Conservation (phyloP, 2,797 vertebrate species). For the Balearica regulorum region DNA sequence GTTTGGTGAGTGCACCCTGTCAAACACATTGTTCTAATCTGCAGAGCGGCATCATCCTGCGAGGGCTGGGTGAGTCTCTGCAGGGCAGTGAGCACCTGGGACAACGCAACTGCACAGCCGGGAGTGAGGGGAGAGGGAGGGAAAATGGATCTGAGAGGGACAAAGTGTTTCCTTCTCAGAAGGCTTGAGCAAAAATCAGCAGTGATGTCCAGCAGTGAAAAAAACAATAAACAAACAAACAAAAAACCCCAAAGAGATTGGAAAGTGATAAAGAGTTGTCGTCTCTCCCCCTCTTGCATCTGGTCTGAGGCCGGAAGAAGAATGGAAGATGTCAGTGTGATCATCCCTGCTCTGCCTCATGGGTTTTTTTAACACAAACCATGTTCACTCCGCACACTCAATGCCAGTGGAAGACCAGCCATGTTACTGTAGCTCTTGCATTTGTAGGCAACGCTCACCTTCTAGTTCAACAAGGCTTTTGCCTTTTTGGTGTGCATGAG, state of each 20-base stretch:
- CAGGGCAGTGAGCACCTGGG: neutral
- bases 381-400: neutral
- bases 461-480: neutral
- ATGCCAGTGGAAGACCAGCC: rapidly evolving
- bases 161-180: neutral
- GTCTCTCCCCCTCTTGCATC: neutral
- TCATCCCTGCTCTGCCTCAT: rapidly evolving
- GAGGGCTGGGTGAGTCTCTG: neutral
- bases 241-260: neutral
- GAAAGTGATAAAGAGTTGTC: neutral
- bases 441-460: rapidly evolving
- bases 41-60: rapidly evolving
- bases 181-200: neutral
- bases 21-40: neutral
- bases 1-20: neutral
- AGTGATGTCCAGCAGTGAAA: neutral
- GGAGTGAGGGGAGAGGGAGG: neutral
- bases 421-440: neutral
- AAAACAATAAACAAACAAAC: neutral
- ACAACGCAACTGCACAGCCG: neutral
- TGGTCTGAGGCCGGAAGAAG: neutral
- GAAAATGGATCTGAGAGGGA: neutral
- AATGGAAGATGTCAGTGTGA: too few relatives aligned
- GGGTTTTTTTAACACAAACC: neutral
- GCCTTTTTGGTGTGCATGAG: neutral